phyloP scores from a whole-genome alignment of 1,140 invertebrate species.

The Potamilus streckersoni region DNA sequence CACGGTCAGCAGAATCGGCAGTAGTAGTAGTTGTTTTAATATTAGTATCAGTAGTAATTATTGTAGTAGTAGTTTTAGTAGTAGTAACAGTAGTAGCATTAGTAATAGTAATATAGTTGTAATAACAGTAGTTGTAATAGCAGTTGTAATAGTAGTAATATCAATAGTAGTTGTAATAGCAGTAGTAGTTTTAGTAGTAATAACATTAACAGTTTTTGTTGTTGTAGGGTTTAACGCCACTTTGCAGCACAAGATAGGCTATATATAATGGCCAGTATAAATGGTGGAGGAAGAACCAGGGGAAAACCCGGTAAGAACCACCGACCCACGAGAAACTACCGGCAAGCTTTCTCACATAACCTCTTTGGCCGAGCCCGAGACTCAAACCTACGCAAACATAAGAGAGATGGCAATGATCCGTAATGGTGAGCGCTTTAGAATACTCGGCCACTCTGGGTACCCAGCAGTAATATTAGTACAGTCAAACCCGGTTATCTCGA shows the following conservation, averaged over 20 bases:
- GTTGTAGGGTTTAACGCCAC: not conserved
- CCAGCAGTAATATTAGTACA: not conserved
- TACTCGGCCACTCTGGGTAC: not conserved
- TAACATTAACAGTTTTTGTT: not conserved
- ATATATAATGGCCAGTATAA: too few relatives aligned
- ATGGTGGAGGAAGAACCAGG: too few relatives aligned
- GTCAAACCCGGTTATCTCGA: too few relatives aligned
- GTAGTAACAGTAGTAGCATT: conserved; percentile 28
- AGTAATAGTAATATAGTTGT: conserved; percentile 29
- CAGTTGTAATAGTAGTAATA: conserved; percentile 22
- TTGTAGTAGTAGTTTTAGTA: conserved; percentile 17
- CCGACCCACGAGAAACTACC: too few relatives aligned
- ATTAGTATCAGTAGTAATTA: conserved; percentile 2
- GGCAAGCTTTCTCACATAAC: too few relatives aligned
- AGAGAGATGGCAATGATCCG: too few relatives aligned
- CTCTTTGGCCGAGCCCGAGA: too few relatives aligned
- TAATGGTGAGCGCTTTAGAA: too few relatives aligned
- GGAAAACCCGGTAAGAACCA: too few relatives aligned
- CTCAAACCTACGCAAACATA: too few relatives aligned
- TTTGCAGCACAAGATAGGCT: too few relatives aligned
- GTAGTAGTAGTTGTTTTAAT: not conserved
- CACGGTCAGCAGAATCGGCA: not conserved
- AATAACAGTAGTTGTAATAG: conserved; percentile 28
- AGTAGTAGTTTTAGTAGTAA: not conserved
- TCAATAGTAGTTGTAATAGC: not conserved